These are phyloP conservation scores for Biston betularia DNA, from an alignment of 2,888 invertebrate species.

Conservation along the genomic window DNA sequence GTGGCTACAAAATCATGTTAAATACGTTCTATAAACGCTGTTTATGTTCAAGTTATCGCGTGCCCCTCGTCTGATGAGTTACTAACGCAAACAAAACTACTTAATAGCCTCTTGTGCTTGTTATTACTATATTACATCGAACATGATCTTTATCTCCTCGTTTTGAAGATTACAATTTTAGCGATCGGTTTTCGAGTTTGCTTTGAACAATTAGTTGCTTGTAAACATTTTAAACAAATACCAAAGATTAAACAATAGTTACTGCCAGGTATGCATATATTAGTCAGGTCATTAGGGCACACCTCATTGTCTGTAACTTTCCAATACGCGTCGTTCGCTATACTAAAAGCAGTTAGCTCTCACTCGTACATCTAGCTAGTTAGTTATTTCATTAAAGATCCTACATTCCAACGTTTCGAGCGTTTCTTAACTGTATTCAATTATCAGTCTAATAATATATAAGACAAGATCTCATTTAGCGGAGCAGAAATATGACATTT, in stretches of 20 bases:
- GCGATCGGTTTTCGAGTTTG: constrained; percentile 10
- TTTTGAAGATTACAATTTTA: constrained; percentile 35
- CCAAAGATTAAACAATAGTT: background rate
- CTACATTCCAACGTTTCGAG: no score
- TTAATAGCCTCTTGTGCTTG: constrained; percentile 54
- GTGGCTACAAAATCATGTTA: constrained; percentile 47
- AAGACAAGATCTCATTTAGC: no score
- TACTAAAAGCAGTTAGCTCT: constrained; percentile 15
- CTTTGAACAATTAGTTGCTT: background rate
- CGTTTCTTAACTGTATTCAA: no score
- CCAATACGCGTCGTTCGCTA: constrained; percentile 44
- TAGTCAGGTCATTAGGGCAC: constrained; percentile 57
- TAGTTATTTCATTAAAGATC: constrained; percentile 9
- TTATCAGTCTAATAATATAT: no score
- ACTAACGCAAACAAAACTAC: constrained; percentile 60
- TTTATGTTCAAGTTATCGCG: constrained; percentile 68
- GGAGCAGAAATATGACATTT: no score
- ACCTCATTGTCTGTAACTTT: constrained; percentile 56
- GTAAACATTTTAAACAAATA: constrained; percentile 17
- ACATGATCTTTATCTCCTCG: constrained; percentile 30
- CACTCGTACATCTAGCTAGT: constrained; percentile 15
- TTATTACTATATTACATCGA: constrained; percentile 41
- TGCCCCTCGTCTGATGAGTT: constrained; percentile 62
- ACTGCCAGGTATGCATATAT: constrained; percentile 10
- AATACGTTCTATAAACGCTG: constrained; percentile 50